Evolutionary conservation across 92 coral and sea anemone genomes (phyloP).

Genomic region (Pocillopora grandis): DNA sequence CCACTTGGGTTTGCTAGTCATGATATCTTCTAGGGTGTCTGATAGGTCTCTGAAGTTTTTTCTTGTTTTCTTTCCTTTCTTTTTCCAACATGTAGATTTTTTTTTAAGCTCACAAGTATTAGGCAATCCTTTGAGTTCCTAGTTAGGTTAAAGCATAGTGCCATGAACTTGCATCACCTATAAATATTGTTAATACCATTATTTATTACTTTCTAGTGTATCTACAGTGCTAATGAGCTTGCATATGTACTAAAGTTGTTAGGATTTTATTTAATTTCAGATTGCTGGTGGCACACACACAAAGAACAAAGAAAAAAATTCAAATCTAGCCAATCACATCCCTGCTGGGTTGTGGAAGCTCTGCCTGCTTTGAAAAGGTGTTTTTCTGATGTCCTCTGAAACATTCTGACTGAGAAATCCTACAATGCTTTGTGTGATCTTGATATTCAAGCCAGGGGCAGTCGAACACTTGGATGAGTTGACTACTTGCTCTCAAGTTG

Average conservation of each 20-base stretch:
- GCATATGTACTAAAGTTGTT: neutral
- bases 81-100: neutral
- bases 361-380: neutral
- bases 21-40: neutral
- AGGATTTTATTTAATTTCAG: neutral
- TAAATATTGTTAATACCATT: neutral
- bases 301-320: neutral
- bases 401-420: slow-evolving; percentile 18
- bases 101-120: neutral
- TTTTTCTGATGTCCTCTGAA: slow-evolving; percentile 10
- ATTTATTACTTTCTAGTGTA: neutral
- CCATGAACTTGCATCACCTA: neutral
- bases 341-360: neutral
- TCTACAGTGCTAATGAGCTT: neutral
- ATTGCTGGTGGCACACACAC: slow-evolving; percentile 9
- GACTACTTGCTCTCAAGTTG: slow-evolving; percentile 5
- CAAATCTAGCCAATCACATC: slow-evolving; percentile 1
- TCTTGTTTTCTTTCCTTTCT: neutral
- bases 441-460: neutral
- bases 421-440: neutral
- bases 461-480: slow-evolving; percentile 12
- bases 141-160: neutral
- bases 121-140: neutral
- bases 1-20: neutral
- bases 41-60: neutral